Evolutionary conservation across 2,888 invertebrate genomes (phyloP).

Genomic region (Podabrus alpinus): DNA sequence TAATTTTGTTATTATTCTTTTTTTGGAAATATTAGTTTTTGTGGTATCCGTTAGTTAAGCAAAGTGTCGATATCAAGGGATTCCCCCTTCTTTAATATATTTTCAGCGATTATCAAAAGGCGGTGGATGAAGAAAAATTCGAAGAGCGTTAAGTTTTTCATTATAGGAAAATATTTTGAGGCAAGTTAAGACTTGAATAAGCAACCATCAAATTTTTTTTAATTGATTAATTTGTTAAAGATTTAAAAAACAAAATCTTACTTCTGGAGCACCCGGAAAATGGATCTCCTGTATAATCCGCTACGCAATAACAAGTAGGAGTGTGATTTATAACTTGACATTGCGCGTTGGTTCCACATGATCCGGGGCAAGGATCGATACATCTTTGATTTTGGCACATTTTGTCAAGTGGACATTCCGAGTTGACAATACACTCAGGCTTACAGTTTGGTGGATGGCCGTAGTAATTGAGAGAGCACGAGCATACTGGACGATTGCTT

Average conservation of each 20-base stretch:
- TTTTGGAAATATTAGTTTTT: background rate
- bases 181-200: background rate
- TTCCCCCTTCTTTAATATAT: background rate
- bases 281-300: conserved; percentile 76
- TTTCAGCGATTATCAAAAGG: background rate
- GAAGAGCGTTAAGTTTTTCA: background rate
- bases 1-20: background rate
- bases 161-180: background rate
- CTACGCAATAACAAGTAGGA: conserved; percentile 74
- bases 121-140: background rate
- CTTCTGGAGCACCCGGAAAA: conserved; percentile 71
- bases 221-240: background rate
- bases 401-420: conserved; percentile 73
- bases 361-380: conserved; percentile 74
- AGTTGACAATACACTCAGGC: conserved; percentile 74
- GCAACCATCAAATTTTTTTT: background rate
- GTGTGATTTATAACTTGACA: conserved; percentile 74
- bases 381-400: conserved; percentile 75
- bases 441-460: conserved; percentile 80
- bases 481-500: conserved; percentile 72
- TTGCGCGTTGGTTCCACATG: conserved; percentile 73
- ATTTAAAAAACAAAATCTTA: conserved; percentile 41
- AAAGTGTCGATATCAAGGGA: background rate
- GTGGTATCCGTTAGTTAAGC: background rate
- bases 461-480: conserved; percentile 73